A percentile compares a stretch with the other conserved stretches of the same genome.
phyloP scores from a whole-genome alignment of 2,113 vertebrate species.

The Dolichallabes microphthalmus region DNA sequence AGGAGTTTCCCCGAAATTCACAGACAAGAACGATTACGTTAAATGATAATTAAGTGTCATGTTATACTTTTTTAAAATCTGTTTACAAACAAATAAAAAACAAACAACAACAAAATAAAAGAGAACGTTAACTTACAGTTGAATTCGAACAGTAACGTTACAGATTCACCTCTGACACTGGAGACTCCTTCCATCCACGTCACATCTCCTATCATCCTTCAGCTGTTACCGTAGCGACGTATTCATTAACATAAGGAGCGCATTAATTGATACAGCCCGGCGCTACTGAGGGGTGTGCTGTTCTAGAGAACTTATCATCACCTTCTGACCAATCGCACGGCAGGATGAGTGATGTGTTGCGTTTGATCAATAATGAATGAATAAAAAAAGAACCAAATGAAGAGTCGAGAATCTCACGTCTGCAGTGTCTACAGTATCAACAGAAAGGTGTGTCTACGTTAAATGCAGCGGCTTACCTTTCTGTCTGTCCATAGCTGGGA shows the following conservation, averaged over 20 bases:
- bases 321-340: neutral
- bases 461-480: conserved; percentile 49
- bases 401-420: too few relatives aligned
- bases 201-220: neutral
- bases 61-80: too few relatives aligned
- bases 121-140: neutral
- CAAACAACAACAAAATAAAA: neutral
- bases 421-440: too few relatives aligned
- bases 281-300: neutral
- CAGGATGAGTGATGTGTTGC: neutral
- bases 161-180: neutral
- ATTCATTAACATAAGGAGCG: neutral
- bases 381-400: neutral
- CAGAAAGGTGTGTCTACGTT: neutral
- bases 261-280: neutral
- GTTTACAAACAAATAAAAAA: neutral
- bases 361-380: neutral
- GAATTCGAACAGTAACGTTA: neutral
- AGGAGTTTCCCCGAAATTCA: too few relatives aligned
- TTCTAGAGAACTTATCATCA: neutral
- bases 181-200: neutral
- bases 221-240: neutral
- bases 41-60: too few relatives aligned
- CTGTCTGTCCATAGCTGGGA: conserved; percentile 60
- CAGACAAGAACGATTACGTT: too few relatives aligned